A percentile compares a stretch with the other conserved stretches of the same genome.
These are phyloP conservation scores for Dolichomitus sp. DNA, from an alignment of 2,888 invertebrate species.

Conservation along the genomic window DNA sequence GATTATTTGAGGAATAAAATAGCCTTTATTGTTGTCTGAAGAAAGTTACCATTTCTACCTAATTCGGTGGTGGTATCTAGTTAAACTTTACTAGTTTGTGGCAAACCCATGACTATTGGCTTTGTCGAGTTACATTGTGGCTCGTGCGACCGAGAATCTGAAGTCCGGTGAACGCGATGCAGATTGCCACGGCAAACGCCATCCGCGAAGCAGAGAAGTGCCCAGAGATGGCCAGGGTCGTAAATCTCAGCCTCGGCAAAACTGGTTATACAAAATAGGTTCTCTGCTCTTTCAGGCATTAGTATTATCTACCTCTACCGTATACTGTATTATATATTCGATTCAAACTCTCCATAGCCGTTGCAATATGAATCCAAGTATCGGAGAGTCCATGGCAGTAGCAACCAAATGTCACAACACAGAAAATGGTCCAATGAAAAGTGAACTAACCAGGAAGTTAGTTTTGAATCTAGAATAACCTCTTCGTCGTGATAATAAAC, in stretches of 20 bases:
- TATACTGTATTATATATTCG: conserved; percentile 35
- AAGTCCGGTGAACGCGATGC: conserved; percentile 47
- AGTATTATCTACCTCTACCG: conserved; percentile 49
- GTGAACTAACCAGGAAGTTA: neutral
- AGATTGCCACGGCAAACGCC: conserved; percentile 58
- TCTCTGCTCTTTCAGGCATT: conserved; percentile 77
- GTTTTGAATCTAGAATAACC: neutral
- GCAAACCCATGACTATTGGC: conserved; percentile 10
- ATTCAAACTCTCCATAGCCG: conserved; percentile 77
- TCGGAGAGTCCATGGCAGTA: neutral
- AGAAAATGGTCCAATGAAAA: neutral
- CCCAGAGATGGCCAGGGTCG: conserved; percentile 74
- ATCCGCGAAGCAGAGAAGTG: conserved; percentile 45
- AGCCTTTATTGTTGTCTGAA: neutral
- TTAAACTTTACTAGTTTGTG: conserved; percentile 11
- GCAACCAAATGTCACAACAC: neutral
- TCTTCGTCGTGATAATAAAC: neutral
- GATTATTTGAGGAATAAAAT: neutral
- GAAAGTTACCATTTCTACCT: neutral
- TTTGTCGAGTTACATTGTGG: conserved; percentile 15
- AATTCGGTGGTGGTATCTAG: neutral
- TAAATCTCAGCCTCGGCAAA: conserved; percentile 82
- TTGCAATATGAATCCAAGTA: conserved; percentile 30
- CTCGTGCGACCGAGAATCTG: conserved; percentile 42
- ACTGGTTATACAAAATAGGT: conserved; percentile 85